These are phyloP conservation scores for Rhizoglyphus robini DNA, from an alignment of 1,140 invertebrate genomes.

Conservation along the genomic window DNA sequence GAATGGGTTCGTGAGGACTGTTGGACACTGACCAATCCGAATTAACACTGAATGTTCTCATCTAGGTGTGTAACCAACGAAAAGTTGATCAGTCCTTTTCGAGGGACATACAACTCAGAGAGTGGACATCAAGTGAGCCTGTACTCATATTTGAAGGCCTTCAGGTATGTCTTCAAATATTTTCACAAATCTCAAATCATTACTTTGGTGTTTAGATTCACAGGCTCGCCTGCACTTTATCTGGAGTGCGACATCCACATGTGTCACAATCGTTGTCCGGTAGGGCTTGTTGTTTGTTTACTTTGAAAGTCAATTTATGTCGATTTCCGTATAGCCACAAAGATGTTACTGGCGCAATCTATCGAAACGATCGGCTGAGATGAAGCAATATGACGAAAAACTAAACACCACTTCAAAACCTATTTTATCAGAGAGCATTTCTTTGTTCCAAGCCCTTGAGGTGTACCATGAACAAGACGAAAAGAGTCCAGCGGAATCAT, in stretches of 20 bases:
- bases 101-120: constrained; percentile 66
- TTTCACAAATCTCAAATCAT: neutral
- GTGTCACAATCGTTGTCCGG: constrained; percentile 83
- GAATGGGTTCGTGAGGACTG: constrained; percentile 53
- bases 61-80: constrained; percentile 77
- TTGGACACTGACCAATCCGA: too few relatives aligned
- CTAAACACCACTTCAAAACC: constrained; percentile 18
- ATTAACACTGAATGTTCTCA: constrained; percentile 19
- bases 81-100: constrained; percentile 76
- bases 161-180: constrained; percentile 38
- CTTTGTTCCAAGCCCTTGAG: constrained; percentile 68
- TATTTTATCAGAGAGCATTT: constrained; percentile 63
- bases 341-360: constrained; percentile 71
- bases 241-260: constrained; percentile 86
- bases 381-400: constrained; percentile 32
- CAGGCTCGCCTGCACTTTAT: constrained; percentile 78
- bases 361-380: constrained; percentile 26
- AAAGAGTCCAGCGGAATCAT: constrained; percentile 41
- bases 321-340: constrained; percentile 52
- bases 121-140: constrained; percentile 60
- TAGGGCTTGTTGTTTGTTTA: constrained; percentile 39
- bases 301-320: too few relatives aligned
- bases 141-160: constrained; percentile 88
- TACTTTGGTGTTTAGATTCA: constrained; percentile 44
- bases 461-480: constrained; percentile 67